Evolutionary conservation across 2,113 vertebrate species (phyloP).

Genomic region (Vulpes lagopus): DNA sequence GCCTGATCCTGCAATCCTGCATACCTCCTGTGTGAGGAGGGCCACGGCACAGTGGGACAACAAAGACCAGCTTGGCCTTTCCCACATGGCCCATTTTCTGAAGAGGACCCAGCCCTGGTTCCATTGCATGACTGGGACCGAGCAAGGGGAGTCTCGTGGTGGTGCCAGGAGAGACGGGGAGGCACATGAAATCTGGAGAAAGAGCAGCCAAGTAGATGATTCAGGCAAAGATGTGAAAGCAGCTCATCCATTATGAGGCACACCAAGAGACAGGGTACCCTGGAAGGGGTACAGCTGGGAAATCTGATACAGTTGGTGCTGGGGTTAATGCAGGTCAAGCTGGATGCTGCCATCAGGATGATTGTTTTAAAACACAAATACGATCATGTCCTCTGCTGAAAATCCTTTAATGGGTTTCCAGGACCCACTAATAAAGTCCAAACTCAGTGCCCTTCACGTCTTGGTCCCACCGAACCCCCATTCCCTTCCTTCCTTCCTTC

Average conservation of each 20-base stretch:
- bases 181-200: background rate
- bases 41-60: background rate
- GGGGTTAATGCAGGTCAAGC: background rate
- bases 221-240: background rate
- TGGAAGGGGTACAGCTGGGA: background rate
- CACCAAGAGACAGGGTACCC: background rate
- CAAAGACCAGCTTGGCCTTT: background rate
- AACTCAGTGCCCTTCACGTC: background rate
- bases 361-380: background rate
- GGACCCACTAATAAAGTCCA: background rate
- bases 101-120: background rate
- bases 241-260: background rate
- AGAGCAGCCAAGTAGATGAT: background rate
- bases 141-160: rapidly evolving
- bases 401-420: background rate
- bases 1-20: background rate
- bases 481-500: background rate
- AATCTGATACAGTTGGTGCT: background rate
- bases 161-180: background rate
- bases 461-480: background rate
- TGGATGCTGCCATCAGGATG: background rate
- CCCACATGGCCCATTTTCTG: background rate
- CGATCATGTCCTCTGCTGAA: background rate
- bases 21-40: rapidly evolving
- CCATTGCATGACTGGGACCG: background rate